Evolutionary conservation across 2,113 vertebrate species (phyloP).

Genomic region (Myotis lucifugus): DNA sequence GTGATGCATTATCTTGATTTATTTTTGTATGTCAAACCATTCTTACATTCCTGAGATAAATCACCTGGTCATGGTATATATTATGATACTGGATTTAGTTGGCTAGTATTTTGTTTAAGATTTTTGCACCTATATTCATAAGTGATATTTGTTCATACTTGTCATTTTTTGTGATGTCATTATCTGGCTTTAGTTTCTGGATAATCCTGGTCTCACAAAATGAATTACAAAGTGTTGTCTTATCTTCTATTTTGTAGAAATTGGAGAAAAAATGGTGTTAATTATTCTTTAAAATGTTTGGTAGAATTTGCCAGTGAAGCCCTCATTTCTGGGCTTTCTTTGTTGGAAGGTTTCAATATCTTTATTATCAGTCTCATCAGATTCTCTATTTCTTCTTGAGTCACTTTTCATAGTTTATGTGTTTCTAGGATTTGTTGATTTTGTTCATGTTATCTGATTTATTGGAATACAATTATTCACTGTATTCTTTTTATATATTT

Average conservation of each 20-base stretch:
- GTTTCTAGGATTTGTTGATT: background rate
- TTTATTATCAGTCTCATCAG: background rate
- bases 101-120: background rate
- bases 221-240: background rate
- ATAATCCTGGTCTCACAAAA: background rate
- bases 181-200: background rate
- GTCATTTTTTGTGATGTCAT: background rate
- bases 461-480: background rate
- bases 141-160: background rate
- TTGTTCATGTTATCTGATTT: background rate
- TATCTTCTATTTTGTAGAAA: background rate
- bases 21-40: background rate
- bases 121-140: background rate
- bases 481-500: background rate
- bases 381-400: constrained; percentile 8
- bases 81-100: background rate
- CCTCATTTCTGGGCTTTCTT: background rate
- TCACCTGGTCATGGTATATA: background rate
- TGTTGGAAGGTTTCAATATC: background rate
- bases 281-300: background rate
- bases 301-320: background rate
- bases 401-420: background rate
- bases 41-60: background rate
- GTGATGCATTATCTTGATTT: background rate
- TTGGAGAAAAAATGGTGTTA: background rate